Conservation (phyloP, 2,113 vertebrate species). For the Cnemophilus loriae region DNA sequence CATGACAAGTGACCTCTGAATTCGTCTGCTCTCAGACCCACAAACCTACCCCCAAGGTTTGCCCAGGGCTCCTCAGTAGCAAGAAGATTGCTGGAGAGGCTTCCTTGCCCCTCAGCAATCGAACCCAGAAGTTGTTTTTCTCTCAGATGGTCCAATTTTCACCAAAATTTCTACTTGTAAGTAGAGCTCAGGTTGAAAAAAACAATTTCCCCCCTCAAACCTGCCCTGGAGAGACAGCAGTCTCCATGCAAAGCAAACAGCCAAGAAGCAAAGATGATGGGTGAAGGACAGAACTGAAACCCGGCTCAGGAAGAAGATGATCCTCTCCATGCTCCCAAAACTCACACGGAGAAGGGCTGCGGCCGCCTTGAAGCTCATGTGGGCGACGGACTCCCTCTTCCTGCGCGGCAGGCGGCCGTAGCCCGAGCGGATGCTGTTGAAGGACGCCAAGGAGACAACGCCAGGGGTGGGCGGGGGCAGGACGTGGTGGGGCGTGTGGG, state of each 20-base stretch:
- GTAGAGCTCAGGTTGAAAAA: not conserved
- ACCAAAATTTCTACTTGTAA: not conserved
- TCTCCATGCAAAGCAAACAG: not conserved
- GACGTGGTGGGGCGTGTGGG: constrained; percentile 72
- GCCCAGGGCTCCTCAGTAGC: not conserved
- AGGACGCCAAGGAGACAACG: constrained; percentile 82
- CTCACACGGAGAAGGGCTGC: constrained; percentile 85
- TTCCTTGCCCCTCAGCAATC: not conserved
- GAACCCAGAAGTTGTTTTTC: not conserved
- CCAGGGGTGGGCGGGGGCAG: constrained; percentile 82
- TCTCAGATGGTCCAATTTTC: not conserved
- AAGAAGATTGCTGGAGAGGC: not conserved
- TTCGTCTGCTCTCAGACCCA: not conserved
- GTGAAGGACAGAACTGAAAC: not conserved
- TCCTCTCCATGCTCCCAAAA: not conserved
- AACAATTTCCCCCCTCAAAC: not conserved
- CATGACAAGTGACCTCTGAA: not conserved
- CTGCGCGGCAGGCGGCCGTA: constrained; percentile 76
- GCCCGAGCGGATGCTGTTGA: constrained; percentile 85
- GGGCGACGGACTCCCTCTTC: constrained; percentile 90
- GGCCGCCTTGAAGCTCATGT: constrained; percentile 92
- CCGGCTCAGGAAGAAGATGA: accelerated
- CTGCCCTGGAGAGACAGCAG: accelerated
- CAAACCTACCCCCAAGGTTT: not conserved
- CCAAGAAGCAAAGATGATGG: not conserved